phyloP scores from a whole-genome alignment of 2,797 vertebrate species.

The Podargus strigoides region DNA sequence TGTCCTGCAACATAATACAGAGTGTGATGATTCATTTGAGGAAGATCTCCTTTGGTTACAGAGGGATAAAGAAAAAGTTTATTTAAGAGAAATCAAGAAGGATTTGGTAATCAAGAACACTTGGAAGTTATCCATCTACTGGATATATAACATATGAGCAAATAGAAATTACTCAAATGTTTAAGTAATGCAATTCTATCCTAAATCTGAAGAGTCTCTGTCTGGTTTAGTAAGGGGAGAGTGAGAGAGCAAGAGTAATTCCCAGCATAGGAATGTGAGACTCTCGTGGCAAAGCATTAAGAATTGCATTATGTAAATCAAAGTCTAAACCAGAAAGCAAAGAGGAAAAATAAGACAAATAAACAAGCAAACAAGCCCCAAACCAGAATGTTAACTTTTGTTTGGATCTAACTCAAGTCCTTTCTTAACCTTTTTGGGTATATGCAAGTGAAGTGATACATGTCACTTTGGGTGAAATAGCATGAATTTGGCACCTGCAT shows the following conservation, averaged over 20 bases:
- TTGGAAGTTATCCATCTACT: slow-evolving; percentile 49
- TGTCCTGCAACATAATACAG: not conserved
- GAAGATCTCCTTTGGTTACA: not conserved
- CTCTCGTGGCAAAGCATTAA: not conserved
- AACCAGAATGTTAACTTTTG: slow-evolving; percentile 11
- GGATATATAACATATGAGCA: slow-evolving; percentile 38
- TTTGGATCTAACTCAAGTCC: slow-evolving; percentile 8
- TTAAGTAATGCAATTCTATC: slow-evolving; percentile 48
- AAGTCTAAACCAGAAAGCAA: slow-evolving; percentile 48
- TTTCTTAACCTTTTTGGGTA: not conserved
- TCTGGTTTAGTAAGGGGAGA: slow-evolving; percentile 1
- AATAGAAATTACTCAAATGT: slow-evolving; percentile 33
- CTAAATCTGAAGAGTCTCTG: slow-evolving; percentile 29
- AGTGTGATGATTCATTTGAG: not conserved
- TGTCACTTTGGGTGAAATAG: not conserved
- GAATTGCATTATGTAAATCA: not conserved
- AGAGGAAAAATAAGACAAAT: slow-evolving; percentile 27
- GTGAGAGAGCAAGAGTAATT: not conserved
- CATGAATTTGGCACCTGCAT: slow-evolving; percentile 26
- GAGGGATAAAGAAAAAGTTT: slow-evolving; percentile 23
- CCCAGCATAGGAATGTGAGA: not conserved
- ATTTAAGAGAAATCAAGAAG: slow-evolving; percentile 52
- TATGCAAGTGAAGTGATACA: slow-evolving; percentile 1
- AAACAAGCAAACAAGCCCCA: not conserved
- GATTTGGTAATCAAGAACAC: slow-evolving; percentile 56